These are phyloP conservation scores for Stegastes partitus DNA, from an alignment of 2,113 vertebrate genomes.

Conservation along the genomic window DNA sequence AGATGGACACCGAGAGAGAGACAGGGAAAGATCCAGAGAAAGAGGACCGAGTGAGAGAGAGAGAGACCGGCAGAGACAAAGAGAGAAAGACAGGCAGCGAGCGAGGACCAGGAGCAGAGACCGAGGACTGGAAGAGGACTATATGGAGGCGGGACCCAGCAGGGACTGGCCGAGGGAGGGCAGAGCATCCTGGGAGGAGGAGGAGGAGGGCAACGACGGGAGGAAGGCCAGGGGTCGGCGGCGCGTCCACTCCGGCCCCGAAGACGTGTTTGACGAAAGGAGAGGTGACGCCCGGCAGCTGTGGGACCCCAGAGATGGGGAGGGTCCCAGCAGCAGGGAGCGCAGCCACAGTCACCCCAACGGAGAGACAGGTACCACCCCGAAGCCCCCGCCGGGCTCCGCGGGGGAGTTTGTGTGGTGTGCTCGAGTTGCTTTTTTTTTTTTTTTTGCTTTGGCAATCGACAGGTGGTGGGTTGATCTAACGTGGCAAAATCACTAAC, in stretches of 20 bases:
- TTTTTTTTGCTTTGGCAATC: constrained; percentile 48
- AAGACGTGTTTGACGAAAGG: constrained; percentile 74
- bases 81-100: too few relatives aligned
- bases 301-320: constrained; percentile 42
- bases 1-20: background rate
- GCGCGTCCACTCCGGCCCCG: constrained; percentile 59
- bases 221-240: constrained; percentile 50
- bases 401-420: constrained; percentile 62
- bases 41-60: constrained; percentile 10
- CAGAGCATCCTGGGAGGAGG: constrained; percentile 54
- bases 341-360: constrained; percentile 53
- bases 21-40: background rate
- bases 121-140: constrained; percentile 54
- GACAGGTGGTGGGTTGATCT: constrained; percentile 68
- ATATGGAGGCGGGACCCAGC: constrained; percentile 3
- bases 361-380: constrained; percentile 89
- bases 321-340: constrained; percentile 54
- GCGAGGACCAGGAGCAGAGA: constrained; percentile 62
- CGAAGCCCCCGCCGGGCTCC: constrained; percentile 40
- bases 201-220: constrained; percentile 45
- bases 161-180: background rate
- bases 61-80: constrained; percentile 48
- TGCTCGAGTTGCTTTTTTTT: constrained; percentile 46
- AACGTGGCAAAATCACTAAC: constrained; percentile 32
- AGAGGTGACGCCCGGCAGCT: constrained; percentile 44